Conservation (phyloP, 2,888 invertebrate species). For the Acanthoscelides obtectus region DNA sequence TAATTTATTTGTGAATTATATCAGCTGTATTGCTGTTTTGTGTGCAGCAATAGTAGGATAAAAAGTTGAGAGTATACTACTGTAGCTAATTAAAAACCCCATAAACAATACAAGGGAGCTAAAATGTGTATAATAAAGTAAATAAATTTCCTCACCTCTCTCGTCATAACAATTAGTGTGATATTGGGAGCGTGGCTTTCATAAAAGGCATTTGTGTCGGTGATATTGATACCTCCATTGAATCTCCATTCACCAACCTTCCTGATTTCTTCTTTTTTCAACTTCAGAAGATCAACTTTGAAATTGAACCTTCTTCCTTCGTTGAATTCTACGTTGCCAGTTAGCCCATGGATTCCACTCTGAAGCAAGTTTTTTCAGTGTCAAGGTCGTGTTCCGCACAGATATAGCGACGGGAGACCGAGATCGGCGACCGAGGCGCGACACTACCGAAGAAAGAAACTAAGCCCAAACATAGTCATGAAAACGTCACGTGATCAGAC, state of each 20-base stretch:
- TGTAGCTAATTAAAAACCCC: too few species aligned
- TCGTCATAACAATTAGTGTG: constrained; percentile 84
- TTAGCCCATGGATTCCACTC: constrained; percentile 80
- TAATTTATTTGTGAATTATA: too few species aligned
- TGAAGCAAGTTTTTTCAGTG: constrained; percentile 49
- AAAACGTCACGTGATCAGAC: too few species aligned
- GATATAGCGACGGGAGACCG: too few species aligned
- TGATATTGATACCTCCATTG: constrained; percentile 69
- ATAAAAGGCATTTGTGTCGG: constrained; percentile 81
- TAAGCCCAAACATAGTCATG: too few species aligned
- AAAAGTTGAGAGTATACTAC: too few species aligned
- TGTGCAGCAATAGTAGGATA: too few species aligned
- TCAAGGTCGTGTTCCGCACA: too few species aligned
- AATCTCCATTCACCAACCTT: constrained; percentile 83
- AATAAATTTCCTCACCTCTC: constrained; percentile 61
- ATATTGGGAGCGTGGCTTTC: constrained; percentile 79
- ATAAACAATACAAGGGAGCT: too few species aligned
- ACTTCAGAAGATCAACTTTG: constrained; percentile 77
- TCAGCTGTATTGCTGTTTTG: too few species aligned
- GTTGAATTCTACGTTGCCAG: constrained; percentile 82
- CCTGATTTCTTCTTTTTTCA: constrained; percentile 71
- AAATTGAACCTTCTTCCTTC: constrained; percentile 80
- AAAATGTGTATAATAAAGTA: constrained; percentile 2
- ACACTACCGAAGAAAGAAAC: too few species aligned
- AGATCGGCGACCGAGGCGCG: too few species aligned